Conservation (phyloP, 2,797 vertebrate genomes). For the Mus caroli region DNA sequence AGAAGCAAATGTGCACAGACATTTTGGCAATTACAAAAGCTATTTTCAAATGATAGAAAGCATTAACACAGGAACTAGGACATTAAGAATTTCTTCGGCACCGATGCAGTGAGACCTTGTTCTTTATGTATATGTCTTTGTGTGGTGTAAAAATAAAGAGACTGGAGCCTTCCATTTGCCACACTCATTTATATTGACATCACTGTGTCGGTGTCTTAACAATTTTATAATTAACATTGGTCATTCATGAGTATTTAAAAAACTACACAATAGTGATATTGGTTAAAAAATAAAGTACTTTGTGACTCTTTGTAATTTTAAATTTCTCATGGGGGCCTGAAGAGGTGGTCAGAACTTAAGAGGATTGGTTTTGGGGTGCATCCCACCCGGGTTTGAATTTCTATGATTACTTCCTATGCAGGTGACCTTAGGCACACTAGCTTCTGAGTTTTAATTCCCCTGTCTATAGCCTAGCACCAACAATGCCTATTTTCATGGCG, state of each 20-base stretch:
- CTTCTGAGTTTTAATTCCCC: not conserved
- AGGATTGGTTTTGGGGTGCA: not conserved
- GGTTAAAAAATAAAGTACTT: not conserved
- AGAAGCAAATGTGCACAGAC: conserved; percentile 80
- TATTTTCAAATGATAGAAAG: conserved; percentile 75
- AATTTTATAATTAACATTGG: conserved; percentile 11
- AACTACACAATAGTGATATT: not conserved
- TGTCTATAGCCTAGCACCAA: too few species aligned
- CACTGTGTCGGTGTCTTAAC: not conserved
- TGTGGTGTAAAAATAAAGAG: not conserved
- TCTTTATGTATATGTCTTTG: conserved; percentile 41
- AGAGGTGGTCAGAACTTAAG: not conserved
- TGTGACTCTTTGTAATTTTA: not conserved
- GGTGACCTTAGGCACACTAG: not conserved
- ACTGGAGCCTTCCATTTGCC: not conserved
- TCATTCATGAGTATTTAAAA: not conserved
- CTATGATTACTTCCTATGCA: not conserved
- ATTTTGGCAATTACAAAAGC: conserved; percentile 83
- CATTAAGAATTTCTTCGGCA: conserved; percentile 68
- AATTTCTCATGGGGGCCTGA: not conserved
- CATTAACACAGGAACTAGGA: conserved; percentile 67
- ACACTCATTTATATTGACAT: not conserved
- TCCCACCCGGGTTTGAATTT: not conserved
- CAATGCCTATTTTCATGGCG: not conserved
- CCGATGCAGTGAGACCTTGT: conserved; percentile 47